Percentiles rank a stretch among this genome's conserved stretches.
These are phyloP conservation scores for Callinectes sapidus DNA, from an alignment of 2,888 invertebrate species.

Conservation along the genomic window DNA sequence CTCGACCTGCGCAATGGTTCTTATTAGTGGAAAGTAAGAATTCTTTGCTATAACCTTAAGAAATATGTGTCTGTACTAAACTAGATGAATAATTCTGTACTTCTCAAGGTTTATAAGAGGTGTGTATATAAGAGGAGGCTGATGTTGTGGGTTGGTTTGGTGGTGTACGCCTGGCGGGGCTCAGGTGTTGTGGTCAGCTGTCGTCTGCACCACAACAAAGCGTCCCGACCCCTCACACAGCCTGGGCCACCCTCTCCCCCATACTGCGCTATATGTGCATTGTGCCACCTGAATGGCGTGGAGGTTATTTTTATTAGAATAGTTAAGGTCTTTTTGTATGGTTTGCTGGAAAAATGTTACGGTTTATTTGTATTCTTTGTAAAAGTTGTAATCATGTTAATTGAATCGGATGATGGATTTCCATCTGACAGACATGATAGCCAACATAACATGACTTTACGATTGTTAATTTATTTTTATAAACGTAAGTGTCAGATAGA, in stretches of 20 bases:
- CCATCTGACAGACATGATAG: constrained; percentile 40
- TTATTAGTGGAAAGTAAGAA: not conserved
- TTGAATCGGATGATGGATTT: constrained; percentile 34
- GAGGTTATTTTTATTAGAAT: too few relatives aligned
- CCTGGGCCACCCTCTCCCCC: not conserved
- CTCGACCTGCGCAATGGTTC: not conserved
- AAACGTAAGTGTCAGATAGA: not conserved
- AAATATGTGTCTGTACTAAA: not conserved
- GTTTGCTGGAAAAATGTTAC: not conserved
- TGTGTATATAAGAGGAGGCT: not conserved
- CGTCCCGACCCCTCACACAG: not conserved
- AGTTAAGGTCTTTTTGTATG: not conserved
- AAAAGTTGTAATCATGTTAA: not conserved
- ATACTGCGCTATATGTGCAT: too few relatives aligned
- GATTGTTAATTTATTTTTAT: not conserved
- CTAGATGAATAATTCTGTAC: not conserved
- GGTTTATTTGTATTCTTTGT: not conserved
- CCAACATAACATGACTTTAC: constrained; percentile 27
- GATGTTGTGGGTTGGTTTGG: too few relatives aligned
- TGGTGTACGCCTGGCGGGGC: not conserved
- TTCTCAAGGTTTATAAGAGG: not conserved
- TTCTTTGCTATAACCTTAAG: not conserved
- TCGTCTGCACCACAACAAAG: constrained; percentile 65
- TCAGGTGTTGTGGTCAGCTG: constrained; percentile 32
- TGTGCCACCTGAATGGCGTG: too few relatives aligned